Conservation (phyloP, 2,797 vertebrate genomes). For the Sylvilagus floridanus region DNA sequence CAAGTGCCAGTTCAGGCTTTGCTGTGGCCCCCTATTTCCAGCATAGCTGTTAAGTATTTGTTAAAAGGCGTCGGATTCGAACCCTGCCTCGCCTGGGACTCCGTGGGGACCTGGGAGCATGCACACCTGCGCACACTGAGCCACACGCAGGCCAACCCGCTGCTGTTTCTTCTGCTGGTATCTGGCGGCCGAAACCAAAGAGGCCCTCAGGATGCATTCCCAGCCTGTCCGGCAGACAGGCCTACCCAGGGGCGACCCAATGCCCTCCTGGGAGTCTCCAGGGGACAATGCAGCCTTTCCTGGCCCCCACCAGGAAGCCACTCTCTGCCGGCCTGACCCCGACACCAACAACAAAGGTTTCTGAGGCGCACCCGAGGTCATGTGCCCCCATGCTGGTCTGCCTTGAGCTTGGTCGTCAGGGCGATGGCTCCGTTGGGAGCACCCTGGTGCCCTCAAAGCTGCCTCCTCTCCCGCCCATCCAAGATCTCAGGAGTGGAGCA, state of each 20-base stretch:
- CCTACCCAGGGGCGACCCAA: not conserved
- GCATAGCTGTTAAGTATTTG: not conserved
- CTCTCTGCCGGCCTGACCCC: not conserved
- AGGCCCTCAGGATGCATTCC: not conserved
- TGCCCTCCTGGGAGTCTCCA: not conserved
- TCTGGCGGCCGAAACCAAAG: not conserved
- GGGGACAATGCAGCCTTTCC: not conserved
- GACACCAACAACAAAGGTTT: not conserved
- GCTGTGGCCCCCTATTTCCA: not conserved
- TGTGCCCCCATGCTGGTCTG: not conserved
- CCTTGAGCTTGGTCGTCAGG: not conserved
- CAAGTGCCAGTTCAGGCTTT: not conserved
- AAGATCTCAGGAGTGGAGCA: not conserved
- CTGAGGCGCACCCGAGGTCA: not conserved
- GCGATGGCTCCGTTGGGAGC: not conserved
- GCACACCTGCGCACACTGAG: too few relatives aligned
- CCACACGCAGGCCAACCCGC: too few relatives aligned
- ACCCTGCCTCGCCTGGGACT: too few relatives aligned
- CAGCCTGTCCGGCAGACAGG: not conserved
- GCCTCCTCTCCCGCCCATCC: too few relatives aligned
- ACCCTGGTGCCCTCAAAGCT: too few relatives aligned
- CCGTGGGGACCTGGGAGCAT: too few relatives aligned
- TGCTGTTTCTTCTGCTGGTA: not conserved
- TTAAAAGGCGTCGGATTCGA: not conserved
- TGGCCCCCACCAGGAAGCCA: not conserved